phyloP scores from a whole-genome alignment of 2,113 vertebrate species.

The Sylvilagus bachmani region DNA sequence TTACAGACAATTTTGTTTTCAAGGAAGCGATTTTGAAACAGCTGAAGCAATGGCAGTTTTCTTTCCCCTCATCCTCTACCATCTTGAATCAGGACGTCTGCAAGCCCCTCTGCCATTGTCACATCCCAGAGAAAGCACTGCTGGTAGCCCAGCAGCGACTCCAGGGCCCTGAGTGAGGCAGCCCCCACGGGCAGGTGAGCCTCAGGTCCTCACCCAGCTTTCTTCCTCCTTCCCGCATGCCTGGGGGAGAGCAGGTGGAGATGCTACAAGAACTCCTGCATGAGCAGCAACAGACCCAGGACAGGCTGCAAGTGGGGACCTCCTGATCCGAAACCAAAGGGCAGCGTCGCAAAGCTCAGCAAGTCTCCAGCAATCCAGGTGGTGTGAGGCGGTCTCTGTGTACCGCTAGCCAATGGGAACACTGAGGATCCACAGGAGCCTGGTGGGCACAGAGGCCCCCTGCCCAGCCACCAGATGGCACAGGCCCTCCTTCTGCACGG shows the following conservation, averaged over 20 bases:
- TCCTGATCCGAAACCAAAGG: background rate
- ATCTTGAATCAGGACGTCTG: background rate
- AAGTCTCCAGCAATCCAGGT: background rate
- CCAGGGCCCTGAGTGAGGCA: background rate
- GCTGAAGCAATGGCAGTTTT: background rate
- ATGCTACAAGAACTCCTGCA: background rate
- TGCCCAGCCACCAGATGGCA: background rate
- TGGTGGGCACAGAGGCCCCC: background rate
- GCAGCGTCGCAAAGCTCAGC: background rate
- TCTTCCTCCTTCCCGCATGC: background rate
- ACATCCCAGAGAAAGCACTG: background rate
- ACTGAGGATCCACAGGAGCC: background rate
- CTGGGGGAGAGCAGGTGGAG: background rate
- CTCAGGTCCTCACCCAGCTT: background rate
- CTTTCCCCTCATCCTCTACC: background rate
- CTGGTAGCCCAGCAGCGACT: background rate
- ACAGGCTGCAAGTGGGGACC: background rate
- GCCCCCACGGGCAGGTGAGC: background rate
- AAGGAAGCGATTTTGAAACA: constrained; percentile 34
- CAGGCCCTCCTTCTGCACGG: background rate
- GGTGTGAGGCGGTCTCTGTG: fast-evolving
- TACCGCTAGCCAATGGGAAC: background rate
- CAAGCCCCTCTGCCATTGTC: background rate
- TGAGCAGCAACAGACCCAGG: background rate
- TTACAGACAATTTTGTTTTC: constrained; percentile 59